Conservation (phyloP, 2,797 vertebrate genomes). For the Acanthurus leucopareius region DNA sequence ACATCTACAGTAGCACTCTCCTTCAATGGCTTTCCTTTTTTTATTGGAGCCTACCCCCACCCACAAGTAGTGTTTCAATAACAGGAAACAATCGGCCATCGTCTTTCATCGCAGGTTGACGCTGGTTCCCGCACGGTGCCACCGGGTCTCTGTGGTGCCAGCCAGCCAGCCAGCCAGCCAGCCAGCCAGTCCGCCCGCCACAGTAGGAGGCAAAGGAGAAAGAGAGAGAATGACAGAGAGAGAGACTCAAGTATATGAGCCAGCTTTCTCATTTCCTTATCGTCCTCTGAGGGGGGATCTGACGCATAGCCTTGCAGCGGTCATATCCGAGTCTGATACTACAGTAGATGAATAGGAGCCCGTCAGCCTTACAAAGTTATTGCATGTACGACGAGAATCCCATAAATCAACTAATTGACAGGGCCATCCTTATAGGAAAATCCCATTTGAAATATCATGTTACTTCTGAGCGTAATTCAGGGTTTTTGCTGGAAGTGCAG, state of each 20-base stretch:
- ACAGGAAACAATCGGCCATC: slow-evolving; percentile 86
- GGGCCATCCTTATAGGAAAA: slow-evolving; percentile 24
- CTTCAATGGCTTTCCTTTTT: slow-evolving; percentile 65
- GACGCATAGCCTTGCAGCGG: slow-evolving; percentile 64
- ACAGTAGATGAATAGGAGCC: slow-evolving; percentile 38
- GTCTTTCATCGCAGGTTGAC: slow-evolving; percentile 81
- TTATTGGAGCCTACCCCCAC: slow-evolving; percentile 55
- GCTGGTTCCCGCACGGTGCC: slow-evolving; percentile 80
- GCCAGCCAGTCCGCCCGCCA: slow-evolving; percentile 21
- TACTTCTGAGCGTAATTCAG: slow-evolving; percentile 15
- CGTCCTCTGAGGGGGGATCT: slow-evolving; percentile 73
- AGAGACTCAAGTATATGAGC: slow-evolving; percentile 52
- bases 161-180: slow-evolving; percentile 48
- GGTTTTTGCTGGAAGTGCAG: slow-evolving; percentile 23
- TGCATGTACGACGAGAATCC: slow-evolving; percentile 30
- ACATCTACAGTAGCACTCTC: slow-evolving; percentile 64
- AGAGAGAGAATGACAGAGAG: slow-evolving; percentile 31
- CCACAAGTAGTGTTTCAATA: slow-evolving; percentile 82
- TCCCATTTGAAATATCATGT: slow-evolving; percentile 40
- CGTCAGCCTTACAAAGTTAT: slow-evolving; percentile 32
- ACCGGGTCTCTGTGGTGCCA: slow-evolving; percentile 81
- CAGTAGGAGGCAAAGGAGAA: slow-evolving; percentile 32
- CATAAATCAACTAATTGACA: slow-evolving; percentile 29
- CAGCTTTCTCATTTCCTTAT: slow-evolving; percentile 79
- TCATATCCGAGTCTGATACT: slow-evolving; percentile 58